Conservation (phyloP, 2,113 vertebrate genomes). For the Heloderma charlesbogerti region DNA sequence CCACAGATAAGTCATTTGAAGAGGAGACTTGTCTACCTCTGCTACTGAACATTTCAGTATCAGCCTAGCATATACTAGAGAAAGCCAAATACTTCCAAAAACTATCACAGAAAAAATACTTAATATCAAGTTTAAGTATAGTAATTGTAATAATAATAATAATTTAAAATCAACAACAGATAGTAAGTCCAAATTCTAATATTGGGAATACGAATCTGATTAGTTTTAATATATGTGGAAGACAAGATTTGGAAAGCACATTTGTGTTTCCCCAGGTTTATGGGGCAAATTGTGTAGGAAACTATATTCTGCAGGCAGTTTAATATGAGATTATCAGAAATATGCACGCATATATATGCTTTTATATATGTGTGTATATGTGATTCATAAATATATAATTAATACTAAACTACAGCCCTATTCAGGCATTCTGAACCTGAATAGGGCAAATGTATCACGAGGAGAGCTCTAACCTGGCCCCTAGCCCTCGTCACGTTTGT, state of each 20-base stretch:
- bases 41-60: neutral
- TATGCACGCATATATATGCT: neutral
- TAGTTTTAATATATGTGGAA: neutral
- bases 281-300: neutral
- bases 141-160: neutral
- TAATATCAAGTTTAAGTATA: neutral
- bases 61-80: neutral
- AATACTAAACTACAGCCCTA: neutral
- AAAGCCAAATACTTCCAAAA: neutral
- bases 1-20: neutral
- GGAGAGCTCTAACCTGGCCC: too few species aligned
- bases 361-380: neutral
- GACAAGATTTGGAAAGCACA: neutral
- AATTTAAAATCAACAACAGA: neutral
- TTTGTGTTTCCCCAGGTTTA: neutral
- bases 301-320: neutral
- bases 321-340: neutral
- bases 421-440: too few species aligned
- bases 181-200: neutral
- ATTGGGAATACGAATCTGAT: neutral
- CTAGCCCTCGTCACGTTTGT: too few species aligned
- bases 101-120: neutral
- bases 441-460: too few species aligned
- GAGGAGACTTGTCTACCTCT: neutral
- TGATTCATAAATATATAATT: neutral